Evolutionary conservation across 1,140 invertebrate genomes (phyloP).

Genomic region (Eriocheir sinensis): DNA sequence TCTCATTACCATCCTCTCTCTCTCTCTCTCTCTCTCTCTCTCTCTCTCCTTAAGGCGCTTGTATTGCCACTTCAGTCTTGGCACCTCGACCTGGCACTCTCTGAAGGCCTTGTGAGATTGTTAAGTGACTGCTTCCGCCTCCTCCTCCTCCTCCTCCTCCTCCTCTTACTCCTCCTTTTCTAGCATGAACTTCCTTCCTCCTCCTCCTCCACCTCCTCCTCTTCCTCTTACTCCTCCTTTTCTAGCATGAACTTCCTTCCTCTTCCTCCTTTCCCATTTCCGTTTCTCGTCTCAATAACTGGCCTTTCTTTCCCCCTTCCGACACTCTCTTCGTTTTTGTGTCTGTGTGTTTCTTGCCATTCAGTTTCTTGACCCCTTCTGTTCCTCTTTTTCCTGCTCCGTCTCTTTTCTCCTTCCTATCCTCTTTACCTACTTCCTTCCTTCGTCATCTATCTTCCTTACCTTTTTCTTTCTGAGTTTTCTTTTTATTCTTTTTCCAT

Average conservation of each 20-base stretch:
- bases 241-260: neutral
- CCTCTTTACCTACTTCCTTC: neutral
- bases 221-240: neutral
- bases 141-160: neutral
- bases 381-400: neutral
- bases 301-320: neutral
- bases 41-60: neutral
- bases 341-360: too few relatives aligned
- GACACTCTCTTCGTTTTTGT: too few relatives aligned
- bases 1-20: neutral
- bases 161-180: neutral
- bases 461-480: neutral
- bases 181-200: too few relatives aligned
- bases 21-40: slow-evolving; percentile 22
- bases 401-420: neutral
- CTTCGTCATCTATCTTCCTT: neutral
- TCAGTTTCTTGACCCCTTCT: neutral
- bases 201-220: too few relatives aligned
- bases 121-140: neutral
- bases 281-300: slow-evolving; percentile 4
- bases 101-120: neutral
- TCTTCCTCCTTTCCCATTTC: neutral
- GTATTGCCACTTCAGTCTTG: neutral
- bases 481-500: neutral
- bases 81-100: neutral